Evolutionary conservation across 2,888 invertebrate genomes (phyloP).

Genomic region (Eristalis arbustorum): DNA sequence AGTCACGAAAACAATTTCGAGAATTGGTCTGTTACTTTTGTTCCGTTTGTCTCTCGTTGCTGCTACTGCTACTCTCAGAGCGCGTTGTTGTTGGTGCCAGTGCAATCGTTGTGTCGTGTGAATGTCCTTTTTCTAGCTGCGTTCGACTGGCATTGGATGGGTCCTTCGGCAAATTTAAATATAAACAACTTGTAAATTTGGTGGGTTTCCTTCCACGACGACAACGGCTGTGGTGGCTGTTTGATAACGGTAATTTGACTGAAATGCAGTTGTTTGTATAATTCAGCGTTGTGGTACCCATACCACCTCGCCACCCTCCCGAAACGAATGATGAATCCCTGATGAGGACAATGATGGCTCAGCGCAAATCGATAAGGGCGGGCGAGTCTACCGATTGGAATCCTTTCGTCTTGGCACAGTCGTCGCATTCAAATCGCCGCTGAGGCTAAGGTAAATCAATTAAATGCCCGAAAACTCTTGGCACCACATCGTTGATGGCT

Average conservation of each 20-base stretch:
- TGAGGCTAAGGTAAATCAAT: slow-evolving; percentile 51
- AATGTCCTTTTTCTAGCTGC: slow-evolving; percentile 34
- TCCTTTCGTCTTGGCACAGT: slow-evolving; percentile 3
- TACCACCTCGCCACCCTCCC: too few species aligned
- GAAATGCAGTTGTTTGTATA: slow-evolving; percentile 63
- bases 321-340: slow-evolving; percentile 62
- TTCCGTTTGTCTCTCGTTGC: slow-evolving; percentile 64
- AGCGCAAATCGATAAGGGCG: not conserved
- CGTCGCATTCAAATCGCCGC: slow-evolving; percentile 47
- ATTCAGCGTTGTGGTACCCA: not conserved
- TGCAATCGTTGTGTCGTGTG: slow-evolving; percentile 52
- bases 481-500: slow-evolving; percentile 44
- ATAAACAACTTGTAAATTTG: slow-evolving; percentile 69
- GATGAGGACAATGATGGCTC: slow-evolving; percentile 57
- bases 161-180: slow-evolving; percentile 59
- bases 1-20: slow-evolving; percentile 81
- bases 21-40: slow-evolving; percentile 76
- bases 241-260: slow-evolving; percentile 61
- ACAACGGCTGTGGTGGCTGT: slow-evolving; percentile 23
- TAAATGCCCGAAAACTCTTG: slow-evolving; percentile 48
- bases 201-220: slow-evolving; percentile 51
- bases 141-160: slow-evolving; percentile 36
- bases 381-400: not conserved
- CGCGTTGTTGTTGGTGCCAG: slow-evolving; percentile 45
- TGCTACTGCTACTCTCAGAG: slow-evolving; percentile 58